Conservation (phyloP, 2,797 vertebrate genomes). For the Parambassis ranga region DNA sequence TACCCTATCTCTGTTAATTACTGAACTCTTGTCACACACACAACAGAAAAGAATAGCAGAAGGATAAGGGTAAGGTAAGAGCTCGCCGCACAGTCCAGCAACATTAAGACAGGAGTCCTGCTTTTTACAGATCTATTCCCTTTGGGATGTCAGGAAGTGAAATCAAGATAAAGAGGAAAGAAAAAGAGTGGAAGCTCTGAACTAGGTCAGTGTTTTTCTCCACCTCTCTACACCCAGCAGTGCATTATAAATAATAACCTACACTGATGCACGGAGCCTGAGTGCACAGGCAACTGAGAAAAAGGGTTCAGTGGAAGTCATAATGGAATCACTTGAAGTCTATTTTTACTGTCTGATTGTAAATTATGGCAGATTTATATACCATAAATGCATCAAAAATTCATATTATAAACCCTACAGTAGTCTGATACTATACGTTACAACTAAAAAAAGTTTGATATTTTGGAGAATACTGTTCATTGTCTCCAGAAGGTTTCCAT, state of each 20-base stretch:
- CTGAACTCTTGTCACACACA: background rate
- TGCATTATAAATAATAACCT: conserved; percentile 30
- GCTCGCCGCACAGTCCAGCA: background rate
- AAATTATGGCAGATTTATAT: too few species aligned
- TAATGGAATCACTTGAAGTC: too few species aligned
- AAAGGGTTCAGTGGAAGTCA: conserved; percentile 17
- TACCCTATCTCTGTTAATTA: conserved; percentile 20
- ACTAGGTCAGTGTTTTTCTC: conserved; percentile 37
- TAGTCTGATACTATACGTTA: too few species aligned
- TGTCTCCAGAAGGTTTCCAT: too few species aligned
- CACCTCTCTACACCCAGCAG: background rate
- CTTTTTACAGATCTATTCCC: conserved; percentile 21
- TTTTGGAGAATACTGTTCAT: too few species aligned
- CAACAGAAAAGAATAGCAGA: background rate
- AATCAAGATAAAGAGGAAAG: background rate
- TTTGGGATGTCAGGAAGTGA: background rate
- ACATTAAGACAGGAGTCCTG: conserved; percentile 1
- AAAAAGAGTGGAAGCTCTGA: conserved; percentile 7
- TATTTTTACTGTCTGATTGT: too few species aligned
- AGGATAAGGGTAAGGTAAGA: background rate
- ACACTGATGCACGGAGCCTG: background rate
- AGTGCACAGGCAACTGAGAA: background rate
- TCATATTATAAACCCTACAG: too few species aligned
- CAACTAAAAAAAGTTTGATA: too few species aligned
- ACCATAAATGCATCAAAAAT: too few species aligned